A percentile compares a stretch with the other conserved stretches of the same genome.
phyloP scores from a whole-genome alignment of 2,113 vertebrate species.

The Barnardius zonarius region DNA sequence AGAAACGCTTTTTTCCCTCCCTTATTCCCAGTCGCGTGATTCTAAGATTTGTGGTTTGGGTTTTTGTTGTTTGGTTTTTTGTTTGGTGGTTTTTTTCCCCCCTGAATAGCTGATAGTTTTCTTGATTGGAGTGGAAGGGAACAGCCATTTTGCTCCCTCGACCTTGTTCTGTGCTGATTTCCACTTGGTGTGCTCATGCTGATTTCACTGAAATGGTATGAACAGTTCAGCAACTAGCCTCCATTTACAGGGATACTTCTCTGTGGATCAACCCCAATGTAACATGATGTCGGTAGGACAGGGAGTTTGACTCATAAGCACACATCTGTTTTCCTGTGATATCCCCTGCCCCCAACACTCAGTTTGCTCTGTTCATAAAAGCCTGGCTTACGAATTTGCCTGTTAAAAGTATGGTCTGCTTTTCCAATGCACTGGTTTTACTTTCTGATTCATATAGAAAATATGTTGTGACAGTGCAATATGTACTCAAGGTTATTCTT shows the following conservation, averaged over 20 bases:
- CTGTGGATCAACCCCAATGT: not conserved
- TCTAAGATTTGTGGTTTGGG: too few species aligned
- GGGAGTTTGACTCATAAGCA: not conserved
- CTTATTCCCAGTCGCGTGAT: too few species aligned
- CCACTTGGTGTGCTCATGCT: accelerated
- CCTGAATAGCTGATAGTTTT: not conserved
- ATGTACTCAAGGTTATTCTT: slow-evolving; percentile 61
- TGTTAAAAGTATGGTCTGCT: slow-evolving; percentile 34
- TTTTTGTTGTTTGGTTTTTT: too few species aligned
- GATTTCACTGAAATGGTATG: not conserved
- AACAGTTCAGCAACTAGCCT: not conserved
- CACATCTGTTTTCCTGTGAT: slow-evolving; percentile 39
- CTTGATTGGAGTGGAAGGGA: not conserved
- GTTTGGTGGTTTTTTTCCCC: too few species aligned
- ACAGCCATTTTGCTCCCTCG: not conserved
- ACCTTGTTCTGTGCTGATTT: not conserved
- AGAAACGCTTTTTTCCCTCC: too few species aligned
- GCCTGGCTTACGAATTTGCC: slow-evolving; percentile 18
- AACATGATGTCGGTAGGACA: not conserved
- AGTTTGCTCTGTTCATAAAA: slow-evolving; percentile 27
- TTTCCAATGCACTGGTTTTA: slow-evolving; percentile 22
- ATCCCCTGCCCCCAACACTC: not conserved
- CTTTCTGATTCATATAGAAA: slow-evolving; percentile 37
- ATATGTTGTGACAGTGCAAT: slow-evolving; percentile 57
- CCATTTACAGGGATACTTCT: not conserved